Evolutionary conservation across 1,140 invertebrate species (phyloP), one percentile per base, ranked within the genome.

Genomic region (Psilanteris sp.): DNA sequence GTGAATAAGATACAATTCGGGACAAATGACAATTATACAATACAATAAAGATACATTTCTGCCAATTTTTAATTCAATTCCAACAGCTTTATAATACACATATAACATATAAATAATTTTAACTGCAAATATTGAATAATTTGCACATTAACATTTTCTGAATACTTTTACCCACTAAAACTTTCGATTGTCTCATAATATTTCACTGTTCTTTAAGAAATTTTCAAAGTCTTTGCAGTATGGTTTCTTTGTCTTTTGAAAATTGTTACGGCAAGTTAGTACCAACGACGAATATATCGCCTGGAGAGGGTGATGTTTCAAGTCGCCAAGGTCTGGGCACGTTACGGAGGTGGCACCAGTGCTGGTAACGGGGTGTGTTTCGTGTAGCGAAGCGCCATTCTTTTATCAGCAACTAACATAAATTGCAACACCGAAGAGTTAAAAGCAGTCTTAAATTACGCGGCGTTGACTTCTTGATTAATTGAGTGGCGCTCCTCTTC

Each of bases 381-480:
- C 46, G 59, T 62, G 75, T 80, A 79, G 79, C 62, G 75, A 59
- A 81, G 85, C 83, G 83, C 85, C 86, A 86, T 88, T 87, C 86
- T 88, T 88, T 87, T 88, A 83, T 87, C 88, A 88, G 86, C 84
- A 86, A 82, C 86, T 84, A 84, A 87, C 87, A 89, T 88, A 89
- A 89, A 89, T 88, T 87, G 87, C 85, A 82, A 89, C 86, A 86
- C 85, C 87, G 84, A 87, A 83, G 87, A 87, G 86, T 89, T 89
- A 89, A 89, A 88, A 89, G 87, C 87, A 88, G 86, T 87, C 87
- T 89, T 89, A 89, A 89, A 89, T 88, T 88, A 89, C 86, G 83
- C 81, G 72, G 82, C 84, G 86, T 88, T 86, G 86, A 88, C 85
- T 88, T 71, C 74, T 84, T 89, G 87, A 89, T 89, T 86, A 89